phyloP scores from a whole-genome alignment of 2,797 vertebrate species.

The Chaetophractus vellerosus region DNA sequence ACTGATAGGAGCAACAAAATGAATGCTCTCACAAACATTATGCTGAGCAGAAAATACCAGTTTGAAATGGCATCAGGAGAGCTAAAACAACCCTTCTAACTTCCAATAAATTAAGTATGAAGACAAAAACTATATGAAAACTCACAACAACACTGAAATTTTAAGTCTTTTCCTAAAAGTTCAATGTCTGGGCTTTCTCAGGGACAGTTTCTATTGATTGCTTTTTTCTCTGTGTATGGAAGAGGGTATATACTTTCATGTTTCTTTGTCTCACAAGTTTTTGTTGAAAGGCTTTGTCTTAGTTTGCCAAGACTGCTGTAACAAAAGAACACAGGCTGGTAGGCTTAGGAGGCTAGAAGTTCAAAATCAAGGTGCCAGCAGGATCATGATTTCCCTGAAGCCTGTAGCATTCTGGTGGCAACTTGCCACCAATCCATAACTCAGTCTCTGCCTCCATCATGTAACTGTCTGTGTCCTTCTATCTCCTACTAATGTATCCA shows the following conservation, averaged over 20 bases:
- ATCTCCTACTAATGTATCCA: too few relatives aligned
- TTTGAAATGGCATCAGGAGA: background rate
- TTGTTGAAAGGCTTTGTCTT: background rate
- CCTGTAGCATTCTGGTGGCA: too few relatives aligned
- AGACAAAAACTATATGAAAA: constrained; percentile 4
- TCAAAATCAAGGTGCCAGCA: too few relatives aligned
- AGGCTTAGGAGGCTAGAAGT: too few relatives aligned
- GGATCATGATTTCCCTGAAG: too few relatives aligned
- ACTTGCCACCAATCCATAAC: too few relatives aligned
- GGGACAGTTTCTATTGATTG: background rate
- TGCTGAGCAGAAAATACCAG: background rate
- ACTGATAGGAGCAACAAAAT: background rate
- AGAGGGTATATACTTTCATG: background rate
- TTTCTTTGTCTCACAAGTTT: background rate
- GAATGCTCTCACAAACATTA: background rate
- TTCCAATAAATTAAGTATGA: background rate
- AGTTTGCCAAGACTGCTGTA: too few relatives aligned
- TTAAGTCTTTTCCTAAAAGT: background rate
- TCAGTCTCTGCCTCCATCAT: too few relatives aligned
- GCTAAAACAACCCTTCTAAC: background rate
- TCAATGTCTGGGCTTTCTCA: background rate
- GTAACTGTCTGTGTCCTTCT: too few relatives aligned
- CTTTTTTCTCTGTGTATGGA: background rate
- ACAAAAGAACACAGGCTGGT: too few relatives aligned
- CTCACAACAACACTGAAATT: background rate